Base-by-base conservation (phyloP, 2,113 vertebrate species). In the Thamnophis sirtalis region DNA sequence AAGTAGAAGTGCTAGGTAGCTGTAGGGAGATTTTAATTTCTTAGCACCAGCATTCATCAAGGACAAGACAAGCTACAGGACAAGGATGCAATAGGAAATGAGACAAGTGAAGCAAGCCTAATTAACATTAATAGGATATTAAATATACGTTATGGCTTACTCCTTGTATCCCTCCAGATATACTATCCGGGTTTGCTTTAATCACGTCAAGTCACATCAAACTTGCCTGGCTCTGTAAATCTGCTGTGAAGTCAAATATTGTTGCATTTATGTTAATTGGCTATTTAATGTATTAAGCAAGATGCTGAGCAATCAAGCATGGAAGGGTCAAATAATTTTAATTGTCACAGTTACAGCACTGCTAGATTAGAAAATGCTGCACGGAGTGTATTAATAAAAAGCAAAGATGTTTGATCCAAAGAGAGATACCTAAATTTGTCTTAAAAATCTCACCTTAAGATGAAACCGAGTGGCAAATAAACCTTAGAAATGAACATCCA, bases 41-140 rank as follows among this genome's bases (percentile, higher is more conserved):
- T 91, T 93, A 92, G 93, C 43, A 90, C 33, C 50, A 58, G 68
- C 58, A 94, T 95, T 54, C 63, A 80, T 95, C 94, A 96, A 94
- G 92, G 89, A 89, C 54, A 93, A 93, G 93, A 93, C 17, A 93
- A 86, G 51, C 58, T 94, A 92, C 9, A 92, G 63, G 56, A 94
- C 53, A 95, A 93, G 33, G 24, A 92, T 92, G 92, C 13, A 63
- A 91, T 90, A 91, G 91, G 93, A 94, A 94, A 89, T 73, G 10
- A 95, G 95, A 48, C n/a, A 93, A 96, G 87, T 92, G 92, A 96
- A 96, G 93, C 89, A 96, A 93, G 93, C 0, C 53, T 96, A 95
- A 96, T 96, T 93, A 93, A 51, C 80, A 92, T 49, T 89, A 95
- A 96, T 90, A 93, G 84, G 88, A 87, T 94, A 91, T 95, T 93